These are phyloP conservation scores for Brassicogethes aeneus DNA, from an alignment of 2,888 invertebrate species.

Conservation along the genomic window DNA sequence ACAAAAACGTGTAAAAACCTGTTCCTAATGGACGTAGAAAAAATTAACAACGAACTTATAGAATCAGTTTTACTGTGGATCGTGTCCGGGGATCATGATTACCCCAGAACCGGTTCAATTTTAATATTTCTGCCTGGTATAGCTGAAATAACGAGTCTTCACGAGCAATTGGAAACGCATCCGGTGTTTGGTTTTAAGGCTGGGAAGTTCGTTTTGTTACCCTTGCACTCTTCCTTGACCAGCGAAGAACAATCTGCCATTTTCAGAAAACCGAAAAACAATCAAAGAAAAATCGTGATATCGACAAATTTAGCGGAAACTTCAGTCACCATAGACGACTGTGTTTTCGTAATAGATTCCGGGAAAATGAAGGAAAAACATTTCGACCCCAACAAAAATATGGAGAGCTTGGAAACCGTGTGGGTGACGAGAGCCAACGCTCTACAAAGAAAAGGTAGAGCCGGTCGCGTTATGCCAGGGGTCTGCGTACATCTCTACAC, in stretches of 20 bases:
- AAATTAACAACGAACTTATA: slow-evolving; percentile 69
- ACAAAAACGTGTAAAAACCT: slow-evolving; percentile 61
- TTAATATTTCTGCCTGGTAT: slow-evolving; percentile 72
- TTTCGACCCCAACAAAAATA: slow-evolving; percentile 74
- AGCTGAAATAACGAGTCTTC: slow-evolving; percentile 64
- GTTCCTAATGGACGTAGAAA: slow-evolving; percentile 67
- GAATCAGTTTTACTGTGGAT: slow-evolving; percentile 63
- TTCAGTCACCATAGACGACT: slow-evolving; percentile 91
- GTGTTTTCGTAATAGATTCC: slow-evolving; percentile 87
- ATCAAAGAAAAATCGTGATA: slow-evolving; percentile 77
- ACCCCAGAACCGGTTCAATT: slow-evolving; percentile 65
- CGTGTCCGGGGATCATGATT: slow-evolving; percentile 57
- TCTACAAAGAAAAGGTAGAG: slow-evolving; percentile 79
- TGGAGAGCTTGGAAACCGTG: slow-evolving; percentile 77
- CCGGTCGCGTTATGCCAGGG: slow-evolving; percentile 85
- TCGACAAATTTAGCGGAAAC: slow-evolving; percentile 94
- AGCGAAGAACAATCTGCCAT: slow-evolving; percentile 76
- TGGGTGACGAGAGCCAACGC: slow-evolving; percentile 92
- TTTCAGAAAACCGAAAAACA: slow-evolving; percentile 58
- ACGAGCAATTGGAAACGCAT: slow-evolving; percentile 59
- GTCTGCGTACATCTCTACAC: slow-evolving; percentile 83
- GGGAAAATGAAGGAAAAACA: slow-evolving; percentile 89
- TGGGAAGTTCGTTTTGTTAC: slow-evolving; percentile 64
- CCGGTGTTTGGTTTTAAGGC: slow-evolving; percentile 53
- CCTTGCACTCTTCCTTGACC: slow-evolving; percentile 76